phyloP scores from a whole-genome alignment of 1,140 invertebrate genomes.

The Pogonognathellus flavescens region DNA sequence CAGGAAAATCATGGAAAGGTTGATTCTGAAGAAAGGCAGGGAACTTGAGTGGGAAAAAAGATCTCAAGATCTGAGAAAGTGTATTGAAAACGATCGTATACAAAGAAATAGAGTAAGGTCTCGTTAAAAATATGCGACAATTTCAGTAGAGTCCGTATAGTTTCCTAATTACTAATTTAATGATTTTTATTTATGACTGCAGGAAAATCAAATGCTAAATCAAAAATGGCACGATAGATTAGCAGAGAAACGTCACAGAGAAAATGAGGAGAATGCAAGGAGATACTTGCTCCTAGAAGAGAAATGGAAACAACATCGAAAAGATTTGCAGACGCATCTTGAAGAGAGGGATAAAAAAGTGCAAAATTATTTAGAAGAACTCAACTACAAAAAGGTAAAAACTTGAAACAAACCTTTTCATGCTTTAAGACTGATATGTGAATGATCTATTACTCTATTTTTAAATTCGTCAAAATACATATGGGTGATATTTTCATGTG shows the following conservation, averaged over 20 bases:
- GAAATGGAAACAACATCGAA: constrained; percentile 47
- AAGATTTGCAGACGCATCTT: constrained; percentile 52
- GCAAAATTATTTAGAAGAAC: constrained; percentile 63
- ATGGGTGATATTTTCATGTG: too few species aligned
- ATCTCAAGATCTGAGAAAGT: constrained; percentile 59
- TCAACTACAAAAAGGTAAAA: constrained; percentile 62
- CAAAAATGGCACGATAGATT: constrained; percentile 64
- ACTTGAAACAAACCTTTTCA: too few species aligned
- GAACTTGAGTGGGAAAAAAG: constrained; percentile 63
- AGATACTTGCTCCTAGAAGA: constrained; percentile 61
- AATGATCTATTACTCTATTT: too few species aligned
- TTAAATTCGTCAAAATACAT: too few species aligned
- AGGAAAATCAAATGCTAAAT: constrained; percentile 55
- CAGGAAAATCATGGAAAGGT: constrained; percentile 64
- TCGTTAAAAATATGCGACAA: neutral
- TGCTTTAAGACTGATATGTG: too few species aligned
- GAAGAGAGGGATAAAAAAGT: constrained; percentile 59
- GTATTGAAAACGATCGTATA: constrained; percentile 58
- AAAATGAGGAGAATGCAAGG: constrained; percentile 62
- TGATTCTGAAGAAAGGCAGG: constrained; percentile 63
- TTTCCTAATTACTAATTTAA: too few species aligned
- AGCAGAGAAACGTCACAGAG: constrained; percentile 57
- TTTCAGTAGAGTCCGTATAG: neutral
- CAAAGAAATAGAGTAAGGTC: constrained; percentile 50
- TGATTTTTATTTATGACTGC: constrained; percentile 10